phyloP scores from a whole-genome alignment of 2,113 vertebrate species.

The Camelus dromedarius region DNA sequence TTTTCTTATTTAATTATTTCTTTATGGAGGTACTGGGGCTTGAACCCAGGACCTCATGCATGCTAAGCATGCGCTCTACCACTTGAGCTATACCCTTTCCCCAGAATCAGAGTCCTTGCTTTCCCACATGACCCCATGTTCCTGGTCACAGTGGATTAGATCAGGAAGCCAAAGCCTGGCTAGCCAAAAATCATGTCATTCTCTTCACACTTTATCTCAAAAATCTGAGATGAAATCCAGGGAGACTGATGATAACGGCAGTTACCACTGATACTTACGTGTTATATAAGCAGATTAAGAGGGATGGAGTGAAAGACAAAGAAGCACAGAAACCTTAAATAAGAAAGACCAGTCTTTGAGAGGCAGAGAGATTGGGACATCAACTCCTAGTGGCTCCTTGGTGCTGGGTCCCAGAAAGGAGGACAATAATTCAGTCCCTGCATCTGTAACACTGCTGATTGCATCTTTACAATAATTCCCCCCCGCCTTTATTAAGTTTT shows the following conservation, averaged over 20 bases:
- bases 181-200: neutral
- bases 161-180: neutral
- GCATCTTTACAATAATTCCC: neutral
- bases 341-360: neutral
- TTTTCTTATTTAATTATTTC: no score
- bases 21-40: no score
- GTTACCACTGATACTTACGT: neutral
- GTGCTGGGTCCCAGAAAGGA: neutral
- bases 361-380: neutral
- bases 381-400: neutral
- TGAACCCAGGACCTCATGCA: no score
- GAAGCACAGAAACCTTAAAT: neutral
- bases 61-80: no score
- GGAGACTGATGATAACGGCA: neutral
- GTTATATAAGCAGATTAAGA: neutral
- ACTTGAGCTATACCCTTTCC: no score
- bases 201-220: neutral
- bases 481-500: neutral
- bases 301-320: neutral
- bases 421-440: neutral
- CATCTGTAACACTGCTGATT: neutral
- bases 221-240: neutral
- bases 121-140: neutral
- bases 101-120: neutral
- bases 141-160: neutral